A percentile compares a stretch with the other conserved stretches of the same genome.
Conservation (phyloP, 2,113 vertebrate genomes). For the Carassius gibelio region DNA sequence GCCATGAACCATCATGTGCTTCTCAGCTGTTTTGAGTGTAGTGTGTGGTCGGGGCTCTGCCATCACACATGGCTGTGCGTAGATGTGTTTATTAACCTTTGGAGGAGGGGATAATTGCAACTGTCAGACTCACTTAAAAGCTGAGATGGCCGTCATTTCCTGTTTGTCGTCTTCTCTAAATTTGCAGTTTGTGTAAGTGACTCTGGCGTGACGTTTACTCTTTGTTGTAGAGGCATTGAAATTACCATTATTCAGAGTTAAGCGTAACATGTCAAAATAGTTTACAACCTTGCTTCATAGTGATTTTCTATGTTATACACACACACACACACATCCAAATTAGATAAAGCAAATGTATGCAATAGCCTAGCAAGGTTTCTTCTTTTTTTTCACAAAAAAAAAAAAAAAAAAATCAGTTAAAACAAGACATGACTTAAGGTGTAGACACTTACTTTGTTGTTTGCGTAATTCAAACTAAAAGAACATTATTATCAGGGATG, state of each 20-base stretch:
- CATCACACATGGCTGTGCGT: constrained; percentile 63
- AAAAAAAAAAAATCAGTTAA: background rate
- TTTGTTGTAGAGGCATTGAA: background rate
- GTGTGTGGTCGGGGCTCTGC: constrained; percentile 57
- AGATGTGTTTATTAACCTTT: constrained; percentile 75
- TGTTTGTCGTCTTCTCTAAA: constrained; percentile 62
- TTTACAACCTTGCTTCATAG: background rate
- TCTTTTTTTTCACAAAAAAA: background rate
- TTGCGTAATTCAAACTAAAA: background rate
- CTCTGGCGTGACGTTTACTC: constrained; percentile 47
- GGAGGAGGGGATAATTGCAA: constrained; percentile 71
- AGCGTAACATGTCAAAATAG: background rate
- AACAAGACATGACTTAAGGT: background rate
- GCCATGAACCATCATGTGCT: constrained; percentile 24
- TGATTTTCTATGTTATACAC: too few species aligned
- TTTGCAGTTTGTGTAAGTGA: constrained; percentile 41
- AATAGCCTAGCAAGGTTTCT: background rate
- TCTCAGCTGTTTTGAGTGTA: constrained; percentile 28
- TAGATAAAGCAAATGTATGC: background rate
- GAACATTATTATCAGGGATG: background rate
- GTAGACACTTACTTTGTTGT: background rate
- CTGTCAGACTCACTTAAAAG: constrained; percentile 75
- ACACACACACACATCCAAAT: background rate
- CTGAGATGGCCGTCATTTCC: constrained; percentile 65
- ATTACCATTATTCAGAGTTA: background rate